These are phyloP conservation scores for Aricia artaxerxes DNA, from an alignment of 2,888 invertebrate genomes.

Conservation along the genomic window DNA sequence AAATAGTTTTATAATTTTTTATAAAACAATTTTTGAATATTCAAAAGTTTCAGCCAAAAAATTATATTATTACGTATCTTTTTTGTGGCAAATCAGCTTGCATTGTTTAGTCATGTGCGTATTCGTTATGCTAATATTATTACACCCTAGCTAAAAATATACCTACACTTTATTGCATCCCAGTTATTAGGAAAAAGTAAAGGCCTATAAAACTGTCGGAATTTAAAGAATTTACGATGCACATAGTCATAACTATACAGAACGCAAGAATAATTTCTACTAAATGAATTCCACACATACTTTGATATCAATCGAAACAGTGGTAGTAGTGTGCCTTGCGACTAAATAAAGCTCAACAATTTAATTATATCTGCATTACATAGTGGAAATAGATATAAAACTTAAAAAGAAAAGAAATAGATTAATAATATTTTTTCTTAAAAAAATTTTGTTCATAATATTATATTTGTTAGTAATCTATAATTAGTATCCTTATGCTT, in stretches of 20 bases:
- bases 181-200: background rate
- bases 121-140: background rate
- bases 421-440: no score
- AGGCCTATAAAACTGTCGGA: background rate
- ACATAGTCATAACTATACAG: background rate
- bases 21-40: background rate
- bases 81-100: background rate
- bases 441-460: no score
- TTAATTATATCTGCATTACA: no score
- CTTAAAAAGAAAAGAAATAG: no score
- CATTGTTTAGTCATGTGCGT: background rate
- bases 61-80: background rate
- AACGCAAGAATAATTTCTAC: background rate
- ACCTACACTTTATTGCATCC: background rate
- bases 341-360: no score
- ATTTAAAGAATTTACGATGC: constrained; percentile 4
- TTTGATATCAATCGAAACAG: background rate
- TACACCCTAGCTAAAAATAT: background rate
- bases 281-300: background rate
- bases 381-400: no score
- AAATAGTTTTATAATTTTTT: background rate
- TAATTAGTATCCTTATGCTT: no score
- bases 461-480: no score
- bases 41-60: background rate
- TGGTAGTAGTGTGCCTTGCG: no score